phyloP scores from a whole-genome alignment of 2,797 vertebrate species.

The Hephaestus fuliginosus region DNA sequence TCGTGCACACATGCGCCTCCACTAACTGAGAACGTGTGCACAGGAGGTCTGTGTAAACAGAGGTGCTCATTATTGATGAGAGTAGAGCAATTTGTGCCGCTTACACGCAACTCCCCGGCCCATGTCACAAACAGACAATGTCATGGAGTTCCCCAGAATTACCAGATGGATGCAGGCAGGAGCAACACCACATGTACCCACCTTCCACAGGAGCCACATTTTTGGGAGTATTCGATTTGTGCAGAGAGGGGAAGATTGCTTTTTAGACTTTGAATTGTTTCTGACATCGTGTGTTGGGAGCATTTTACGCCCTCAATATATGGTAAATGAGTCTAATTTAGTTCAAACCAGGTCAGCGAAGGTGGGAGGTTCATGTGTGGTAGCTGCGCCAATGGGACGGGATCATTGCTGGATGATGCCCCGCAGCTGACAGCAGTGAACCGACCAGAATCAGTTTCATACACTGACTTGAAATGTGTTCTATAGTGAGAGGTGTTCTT shows the following conservation, averaged over 20 bases:
- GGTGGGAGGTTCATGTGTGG: slow-evolving; percentile 51
- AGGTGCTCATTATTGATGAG: background rate
- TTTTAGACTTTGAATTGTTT: slow-evolving; percentile 53
- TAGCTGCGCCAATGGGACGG: slow-evolving; percentile 51
- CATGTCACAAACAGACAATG: slow-evolving; percentile 48
- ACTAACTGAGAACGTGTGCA: slow-evolving; percentile 10
- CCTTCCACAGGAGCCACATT: slow-evolving; percentile 22
- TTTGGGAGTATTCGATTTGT: slow-evolving; percentile 4
- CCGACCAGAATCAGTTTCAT: slow-evolving; percentile 71
- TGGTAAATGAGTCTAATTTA: slow-evolving; percentile 55
- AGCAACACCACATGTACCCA: slow-evolving; percentile 7
- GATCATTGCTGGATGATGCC: slow-evolving; percentile 70
- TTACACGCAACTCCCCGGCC: slow-evolving; percentile 25
- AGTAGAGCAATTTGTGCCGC: slow-evolving; percentile 35
- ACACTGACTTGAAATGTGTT: slow-evolving; percentile 73
- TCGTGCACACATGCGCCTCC: background rate
- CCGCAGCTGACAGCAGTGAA: slow-evolving; percentile 59
- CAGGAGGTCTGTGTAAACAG: background rate
- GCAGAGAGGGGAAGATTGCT: slow-evolving; percentile 34
- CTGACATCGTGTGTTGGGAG: slow-evolving; percentile 20
- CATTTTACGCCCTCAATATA: slow-evolving; percentile 35
- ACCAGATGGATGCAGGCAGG: slow-evolving; percentile 33
- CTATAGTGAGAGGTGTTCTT: slow-evolving; percentile 69
- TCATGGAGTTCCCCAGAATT: slow-evolving; percentile 30
- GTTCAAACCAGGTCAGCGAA: slow-evolving; percentile 57